Base-by-base conservation (phyloP, 2,113 vertebrate genomes). In the Solea senegalensis region DNA sequence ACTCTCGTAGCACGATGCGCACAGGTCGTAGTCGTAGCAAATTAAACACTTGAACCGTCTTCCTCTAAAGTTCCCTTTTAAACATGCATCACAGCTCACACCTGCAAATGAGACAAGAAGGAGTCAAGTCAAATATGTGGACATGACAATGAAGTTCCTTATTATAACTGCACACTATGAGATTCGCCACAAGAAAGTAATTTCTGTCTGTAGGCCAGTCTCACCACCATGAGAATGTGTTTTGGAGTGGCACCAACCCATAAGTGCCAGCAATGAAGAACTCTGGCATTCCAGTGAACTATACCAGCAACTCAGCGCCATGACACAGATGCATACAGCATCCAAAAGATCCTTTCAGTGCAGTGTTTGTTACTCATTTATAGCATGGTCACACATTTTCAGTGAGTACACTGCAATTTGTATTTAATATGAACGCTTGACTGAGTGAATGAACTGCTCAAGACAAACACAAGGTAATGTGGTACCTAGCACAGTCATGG, bases 21-120 rank as follows among this genome's bases (percentile, higher is more conserved):
- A 99, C 74, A 99, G 70, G 94, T 99, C 97, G 95, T 99, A 99
- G 94, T 99, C 97, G 95, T 99, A 99, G 95, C 97, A 99, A 92
- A 99, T 98, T 94, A 99, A 96, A 94, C 98, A 99, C 96, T 99
- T 99, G 89, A 97, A 99, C 88, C 98, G 70, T 72, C 97, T 94
- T 82, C 98, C 98, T 93, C 97, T 93, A 85, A 99, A 99, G 93
- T 99, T 99, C 92, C 97, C 98, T 95, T 99, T 99, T 93, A 99
- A 98, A 97, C 98, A 99, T 87, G 98, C 98, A 94, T 99, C 98
- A 87, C 98, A 99, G 96, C 97, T 99, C 95, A 99, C 98, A 96
- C 98, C 98, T 99, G 93, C 27, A 83, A 91, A 3, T 41, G 34
- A 58, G 39, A 16, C 88, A 86, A 86, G 64, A 13, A 40, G 45